These are phyloP conservation scores for Oreortyx pictus DNA, from an alignment of 2,797 vertebrate genomes.

Conservation along the genomic window DNA sequence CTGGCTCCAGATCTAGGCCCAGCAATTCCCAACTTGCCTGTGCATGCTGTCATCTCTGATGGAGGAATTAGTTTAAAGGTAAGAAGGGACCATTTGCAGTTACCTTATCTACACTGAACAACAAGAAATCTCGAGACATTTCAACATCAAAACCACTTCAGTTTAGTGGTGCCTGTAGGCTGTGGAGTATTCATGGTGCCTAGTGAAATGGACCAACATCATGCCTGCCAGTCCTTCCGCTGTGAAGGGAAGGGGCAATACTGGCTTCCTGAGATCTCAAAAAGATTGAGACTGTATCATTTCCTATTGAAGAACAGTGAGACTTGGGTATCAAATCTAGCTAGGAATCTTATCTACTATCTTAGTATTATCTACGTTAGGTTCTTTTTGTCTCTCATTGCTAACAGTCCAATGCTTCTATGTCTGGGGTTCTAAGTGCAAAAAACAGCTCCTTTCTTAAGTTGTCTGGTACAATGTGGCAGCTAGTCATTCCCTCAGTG, in stretches of 20 bases:
- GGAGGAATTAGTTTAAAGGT: background rate
- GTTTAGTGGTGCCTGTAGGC: background rate
- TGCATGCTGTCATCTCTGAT: background rate
- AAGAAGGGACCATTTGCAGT: background rate
- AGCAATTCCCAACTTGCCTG: background rate
- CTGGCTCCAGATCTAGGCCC: background rate
- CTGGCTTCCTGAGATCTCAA: background rate
- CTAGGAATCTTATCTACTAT: background rate
- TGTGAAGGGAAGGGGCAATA: background rate
- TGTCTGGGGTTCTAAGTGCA: background rate
- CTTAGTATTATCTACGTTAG: background rate
- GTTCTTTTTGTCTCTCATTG: background rate
- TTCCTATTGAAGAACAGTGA: background rate
- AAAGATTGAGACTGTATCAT: background rate
- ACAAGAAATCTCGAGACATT: background rate
- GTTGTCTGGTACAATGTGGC: background rate
- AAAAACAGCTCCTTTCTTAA: background rate
- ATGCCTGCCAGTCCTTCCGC: background rate
- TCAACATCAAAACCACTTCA: background rate
- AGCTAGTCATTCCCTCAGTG: background rate
- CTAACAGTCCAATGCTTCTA: background rate
- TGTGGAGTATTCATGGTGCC: background rate
- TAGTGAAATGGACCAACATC: background rate
- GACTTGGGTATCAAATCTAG: background rate
- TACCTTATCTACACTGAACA: background rate